phyloP scores from a whole-genome alignment of 2,888 invertebrate genomes.

The Mythimna vitellina region DNA sequence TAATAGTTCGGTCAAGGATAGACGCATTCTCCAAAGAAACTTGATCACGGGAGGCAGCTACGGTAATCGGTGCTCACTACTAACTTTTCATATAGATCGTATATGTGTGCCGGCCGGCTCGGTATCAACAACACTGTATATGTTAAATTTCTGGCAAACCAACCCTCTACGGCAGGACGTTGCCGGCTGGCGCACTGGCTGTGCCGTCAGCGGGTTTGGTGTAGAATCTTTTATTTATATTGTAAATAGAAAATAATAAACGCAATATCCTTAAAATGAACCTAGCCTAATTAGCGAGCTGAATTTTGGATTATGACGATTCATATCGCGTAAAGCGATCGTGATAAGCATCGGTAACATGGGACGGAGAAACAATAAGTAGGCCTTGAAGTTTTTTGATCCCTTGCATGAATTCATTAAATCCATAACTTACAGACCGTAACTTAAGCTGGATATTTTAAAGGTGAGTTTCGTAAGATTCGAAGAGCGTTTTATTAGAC shows the following conservation, averaged over 20 bases:
- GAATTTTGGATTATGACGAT: conserved; percentile 28
- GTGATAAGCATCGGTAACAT: conserved; percentile 23
- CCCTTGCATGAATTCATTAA: conserved; percentile 40
- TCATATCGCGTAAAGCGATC: conserved; percentile 22
- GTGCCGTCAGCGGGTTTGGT: too few relatives aligned
- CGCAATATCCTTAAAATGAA: too few relatives aligned
- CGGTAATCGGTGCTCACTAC: neutral
- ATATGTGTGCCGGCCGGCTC: neutral
- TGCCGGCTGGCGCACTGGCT: too few relatives aligned
- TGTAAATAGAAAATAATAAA: too few relatives aligned
- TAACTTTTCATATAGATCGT: neutral
- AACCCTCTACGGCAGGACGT: too few relatives aligned
- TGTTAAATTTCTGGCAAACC: too few relatives aligned
- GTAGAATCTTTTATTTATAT: too few relatives aligned
- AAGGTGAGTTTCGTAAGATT: conserved; percentile 29
- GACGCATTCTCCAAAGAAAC: neutral
- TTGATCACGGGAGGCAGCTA: neutral
- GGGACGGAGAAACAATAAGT: conserved; percentile 28
- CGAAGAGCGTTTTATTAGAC: conserved; percentile 28
- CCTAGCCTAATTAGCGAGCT: conserved; percentile 20
- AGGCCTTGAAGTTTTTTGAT: conserved; percentile 45
- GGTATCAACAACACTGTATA: too few relatives aligned
- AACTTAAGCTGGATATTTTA: conserved; percentile 30
- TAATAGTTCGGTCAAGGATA: conserved; percentile 8
- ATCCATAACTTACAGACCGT: conserved; percentile 46